Evolutionary conservation across 2,888 invertebrate species (phyloP).

Genomic region (Eristalis pertinax): DNA sequence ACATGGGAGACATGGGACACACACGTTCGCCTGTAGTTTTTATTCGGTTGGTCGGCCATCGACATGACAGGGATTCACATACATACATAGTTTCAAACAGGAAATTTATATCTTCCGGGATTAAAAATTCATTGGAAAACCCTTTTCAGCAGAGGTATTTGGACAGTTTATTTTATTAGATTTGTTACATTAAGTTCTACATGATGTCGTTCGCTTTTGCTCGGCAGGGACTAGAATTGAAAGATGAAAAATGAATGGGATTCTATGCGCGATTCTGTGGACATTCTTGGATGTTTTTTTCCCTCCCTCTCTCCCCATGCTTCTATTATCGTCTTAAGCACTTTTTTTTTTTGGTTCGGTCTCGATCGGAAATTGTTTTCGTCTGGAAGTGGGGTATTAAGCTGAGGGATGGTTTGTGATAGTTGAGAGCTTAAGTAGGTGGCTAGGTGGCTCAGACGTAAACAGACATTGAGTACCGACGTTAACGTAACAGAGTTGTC

Average conservation of each 20-base stretch:
- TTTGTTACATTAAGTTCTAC: slow-evolving; percentile 53
- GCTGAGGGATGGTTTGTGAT: neutral
- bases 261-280: slow-evolving; percentile 13
- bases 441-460: neutral
- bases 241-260: slow-evolving; percentile 17
- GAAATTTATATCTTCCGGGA: slow-evolving; percentile 56
- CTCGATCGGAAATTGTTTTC: slow-evolving; percentile 26
- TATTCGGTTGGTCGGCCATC: slow-evolving; percentile 42
- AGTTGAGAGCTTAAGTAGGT: neutral
- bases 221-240: neutral
- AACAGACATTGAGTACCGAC: too few species aligned
- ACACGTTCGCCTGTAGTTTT: slow-evolving; percentile 23
- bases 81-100: slow-evolving; percentile 33
- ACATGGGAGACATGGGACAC: neutral
- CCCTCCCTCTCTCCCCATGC: too few species aligned
- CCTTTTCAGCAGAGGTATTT: slow-evolving; percentile 59
- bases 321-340: neutral
- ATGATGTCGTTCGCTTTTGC: slow-evolving; percentile 35
- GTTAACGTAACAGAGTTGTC: too few species aligned
- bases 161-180: slow-evolving; percentile 63
- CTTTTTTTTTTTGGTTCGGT: neutral
- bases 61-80: slow-evolving; percentile 44
- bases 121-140: slow-evolving; percentile 60
- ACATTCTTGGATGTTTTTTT: neutral
- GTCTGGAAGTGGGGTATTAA: neutral